These are phyloP conservation scores for Rhamphomyia laevipes DNA, from an alignment of 2,888 invertebrate genomes.

Conservation along the genomic window DNA sequence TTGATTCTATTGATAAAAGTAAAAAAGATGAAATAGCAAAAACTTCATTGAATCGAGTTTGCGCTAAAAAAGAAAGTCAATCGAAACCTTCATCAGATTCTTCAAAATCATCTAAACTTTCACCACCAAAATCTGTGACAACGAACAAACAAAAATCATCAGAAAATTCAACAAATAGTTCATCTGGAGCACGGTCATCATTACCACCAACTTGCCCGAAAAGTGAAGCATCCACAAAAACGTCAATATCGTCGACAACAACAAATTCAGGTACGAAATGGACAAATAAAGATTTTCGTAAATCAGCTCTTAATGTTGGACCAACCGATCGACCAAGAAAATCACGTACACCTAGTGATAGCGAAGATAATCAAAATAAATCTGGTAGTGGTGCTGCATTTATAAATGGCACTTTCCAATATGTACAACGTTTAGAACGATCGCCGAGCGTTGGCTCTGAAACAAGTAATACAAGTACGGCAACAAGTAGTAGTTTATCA, in stretches of 20 bases:
- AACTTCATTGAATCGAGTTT: constrained; percentile 6
- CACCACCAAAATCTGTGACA: constrained; percentile 28
- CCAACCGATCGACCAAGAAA: constrained; percentile 35
- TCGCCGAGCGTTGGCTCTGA: constrained; percentile 41
- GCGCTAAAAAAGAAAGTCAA: constrained; percentile 1
- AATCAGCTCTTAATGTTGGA: constrained; percentile 59
- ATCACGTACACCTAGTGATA: constrained; percentile 35
- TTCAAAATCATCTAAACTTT: constrained; percentile 26
- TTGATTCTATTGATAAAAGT: constrained; percentile 14
- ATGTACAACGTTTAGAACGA: constrained; percentile 25
- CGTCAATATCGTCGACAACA: constrained; percentile 39
- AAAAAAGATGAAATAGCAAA: constrained; percentile 16
- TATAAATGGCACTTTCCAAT: constrained; percentile 16
- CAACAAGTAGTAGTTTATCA: constrained; percentile 23
- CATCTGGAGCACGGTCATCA: constrained; percentile 13
- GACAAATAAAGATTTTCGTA: constrained; percentile 61
- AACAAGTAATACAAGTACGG: constrained; percentile 36
- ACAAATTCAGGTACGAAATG: constrained; percentile 32
- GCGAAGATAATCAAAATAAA: constrained; percentile 22
- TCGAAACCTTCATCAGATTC: constrained; percentile 3
- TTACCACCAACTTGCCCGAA: constrained; percentile 25
- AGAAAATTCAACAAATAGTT: constrained; percentile 22
- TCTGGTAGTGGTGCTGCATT: constrained; percentile 10
- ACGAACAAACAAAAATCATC: constrained; percentile 29
- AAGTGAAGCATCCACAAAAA: constrained; percentile 34